A percentile compares a stretch with the other conserved stretches of the same genome.
phyloP scores from a whole-genome alignment of 2,888 invertebrate species.

The Drosophila borborema region DNA sequence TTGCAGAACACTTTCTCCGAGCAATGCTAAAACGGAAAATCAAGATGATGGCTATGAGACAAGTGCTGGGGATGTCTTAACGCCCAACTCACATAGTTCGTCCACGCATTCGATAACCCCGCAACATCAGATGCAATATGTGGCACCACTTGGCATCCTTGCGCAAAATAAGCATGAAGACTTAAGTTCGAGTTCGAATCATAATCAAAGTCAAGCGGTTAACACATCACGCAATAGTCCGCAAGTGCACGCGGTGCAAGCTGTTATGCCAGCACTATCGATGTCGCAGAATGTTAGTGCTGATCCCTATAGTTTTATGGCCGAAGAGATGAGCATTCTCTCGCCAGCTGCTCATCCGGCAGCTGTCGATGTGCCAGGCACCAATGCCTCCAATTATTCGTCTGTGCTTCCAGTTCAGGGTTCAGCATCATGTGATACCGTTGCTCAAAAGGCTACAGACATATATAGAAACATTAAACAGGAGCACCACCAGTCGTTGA shows the following conservation, averaged over 20 bases:
- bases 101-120: slow-evolving; percentile 82
- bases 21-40: slow-evolving; percentile 87
- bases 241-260: slow-evolving; percentile 17
- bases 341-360: slow-evolving; percentile 47
- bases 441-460: slow-evolving; percentile 29
- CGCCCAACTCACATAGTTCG: slow-evolving; percentile 83
- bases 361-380: slow-evolving; percentile 5
- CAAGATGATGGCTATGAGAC: slow-evolving; percentile 96
- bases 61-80: slow-evolving; percentile 88
- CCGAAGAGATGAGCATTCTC: slow-evolving; percentile 87
- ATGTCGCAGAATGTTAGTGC: slow-evolving; percentile 26
- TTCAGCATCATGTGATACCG: slow-evolving; percentile 11
- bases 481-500: slow-evolving; percentile 39
- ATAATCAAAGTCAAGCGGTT: slow-evolving; percentile 29
- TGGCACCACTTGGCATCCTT: slow-evolving; percentile 38
- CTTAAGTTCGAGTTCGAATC: slow-evolving; percentile 40
- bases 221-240: slow-evolving; percentile 23
- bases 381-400: slow-evolving; percentile 33
- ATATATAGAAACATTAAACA: slow-evolving; percentile 29
- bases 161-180: slow-evolving; percentile 60
- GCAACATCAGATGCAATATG: slow-evolving; percentile 76
- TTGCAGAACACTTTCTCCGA: slow-evolving; percentile 80
- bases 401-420: slow-evolving; percentile 5
- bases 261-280: slow-evolving; percentile 17
- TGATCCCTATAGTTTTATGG: slow-evolving; percentile 94